Percentiles rank a stretch among this genome's conserved stretches.
phyloP scores from a whole-genome alignment of 2,113 vertebrate species.

The Chlorodrepanis virens region DNA sequence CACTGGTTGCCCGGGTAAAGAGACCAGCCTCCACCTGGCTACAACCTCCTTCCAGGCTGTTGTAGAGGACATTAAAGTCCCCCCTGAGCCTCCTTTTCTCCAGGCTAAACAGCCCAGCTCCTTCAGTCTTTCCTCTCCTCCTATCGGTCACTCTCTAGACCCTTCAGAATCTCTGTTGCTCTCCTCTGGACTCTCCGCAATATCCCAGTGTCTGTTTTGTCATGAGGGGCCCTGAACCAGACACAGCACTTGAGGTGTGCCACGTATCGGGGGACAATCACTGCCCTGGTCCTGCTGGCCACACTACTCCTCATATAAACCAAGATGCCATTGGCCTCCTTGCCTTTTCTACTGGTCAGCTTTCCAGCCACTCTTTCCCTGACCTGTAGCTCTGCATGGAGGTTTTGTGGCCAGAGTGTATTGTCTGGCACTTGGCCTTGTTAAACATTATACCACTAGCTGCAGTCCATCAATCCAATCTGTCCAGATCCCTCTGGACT shows the following conservation, averaged over 20 bases:
- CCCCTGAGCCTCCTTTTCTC: background rate
- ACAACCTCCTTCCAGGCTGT: fast-evolving
- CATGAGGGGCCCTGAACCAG: background rate
- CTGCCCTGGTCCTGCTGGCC: background rate
- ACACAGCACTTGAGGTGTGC: background rate
- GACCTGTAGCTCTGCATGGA: no score
- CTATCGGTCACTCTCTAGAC: background rate
- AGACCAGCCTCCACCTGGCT: background rate
- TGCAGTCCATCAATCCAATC: background rate
- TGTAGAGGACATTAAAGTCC: background rate
- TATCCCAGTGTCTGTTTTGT: background rate
- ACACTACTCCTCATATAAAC: no score
- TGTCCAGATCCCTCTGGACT: background rate
- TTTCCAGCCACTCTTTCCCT: background rate
- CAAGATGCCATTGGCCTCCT: background rate
- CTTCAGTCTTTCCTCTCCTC: background rate
- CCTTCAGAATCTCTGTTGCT: background rate
- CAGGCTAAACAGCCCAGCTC: background rate
- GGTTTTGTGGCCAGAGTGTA: background rate
- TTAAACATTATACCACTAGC: background rate
- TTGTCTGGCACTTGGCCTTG: background rate
- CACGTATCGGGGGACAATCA: background rate
- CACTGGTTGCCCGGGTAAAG: background rate
- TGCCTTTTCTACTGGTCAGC: background rate
- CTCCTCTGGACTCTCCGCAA: background rate